Base-by-base conservation (phyloP, 2,113 vertebrate genomes). In the human (Homo sapiens) region DNA sequence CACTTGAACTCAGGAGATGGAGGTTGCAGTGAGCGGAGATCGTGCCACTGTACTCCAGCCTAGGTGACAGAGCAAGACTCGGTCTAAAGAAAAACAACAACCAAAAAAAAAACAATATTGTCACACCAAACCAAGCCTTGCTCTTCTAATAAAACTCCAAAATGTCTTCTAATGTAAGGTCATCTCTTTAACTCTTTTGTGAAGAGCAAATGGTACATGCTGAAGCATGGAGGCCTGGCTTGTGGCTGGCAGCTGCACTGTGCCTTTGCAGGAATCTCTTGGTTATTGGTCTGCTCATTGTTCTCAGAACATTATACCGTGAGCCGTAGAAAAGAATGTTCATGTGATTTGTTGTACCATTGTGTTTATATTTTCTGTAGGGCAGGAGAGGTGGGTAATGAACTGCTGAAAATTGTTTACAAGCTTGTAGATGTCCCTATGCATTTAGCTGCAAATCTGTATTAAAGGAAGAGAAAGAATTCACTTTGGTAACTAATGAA, bases 401-500 rank as follows among this genome's bases (percentile, higher is more conserved):
- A 94, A 84, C 22, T 55, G 30, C 64, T 43, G 48, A 59, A 59
- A 84, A 81, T 18, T 90, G 40, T 96, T 66, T 61, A 50, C 30
- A 90, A 14, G 17, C 23, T 75, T 89, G 32, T 68, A 70, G 75
- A 57, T 48, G 18, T 79, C 30, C 57, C 73, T 89, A 68, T 90
- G 72, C 66, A 55, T 90, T 94, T 89, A 83, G 79, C 68, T 85
- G 59, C 17, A 93, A 94, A 40, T 68, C 16, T 84, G 7, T 82
- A 87, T 97, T 80, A 90, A 90, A 61, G n/a, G 59, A 85, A 50
- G n/a, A 73, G 16, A 79, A 81, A 87, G 13, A 55, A 82, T 93
- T 85, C 48, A 84, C 35, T 87, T 59, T 92, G 80, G 61, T 38
- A 84, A 94, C 88, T 85, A 76, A 89, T 76, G 55, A 43, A 82